Evolutionary conservation across 2,888 invertebrate species (phyloP).

Genomic region (Lithodes maja): DNA sequence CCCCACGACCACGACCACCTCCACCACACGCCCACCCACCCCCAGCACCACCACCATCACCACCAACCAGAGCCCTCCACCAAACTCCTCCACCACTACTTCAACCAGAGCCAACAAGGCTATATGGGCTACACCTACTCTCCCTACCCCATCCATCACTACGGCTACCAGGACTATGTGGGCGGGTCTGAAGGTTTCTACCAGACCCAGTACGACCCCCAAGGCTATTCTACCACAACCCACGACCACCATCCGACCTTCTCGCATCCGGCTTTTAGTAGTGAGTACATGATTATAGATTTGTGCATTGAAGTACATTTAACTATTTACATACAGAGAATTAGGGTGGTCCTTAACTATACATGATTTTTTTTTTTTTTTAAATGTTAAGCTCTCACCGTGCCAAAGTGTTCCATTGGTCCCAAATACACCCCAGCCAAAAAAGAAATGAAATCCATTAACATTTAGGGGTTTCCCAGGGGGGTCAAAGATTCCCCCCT

Average conservation of each 20-base stretch:
- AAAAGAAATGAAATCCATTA: too few relatives aligned
- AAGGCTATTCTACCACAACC: constrained; percentile 23
- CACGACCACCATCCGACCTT: constrained; percentile 49
- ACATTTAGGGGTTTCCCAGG: too few relatives aligned
- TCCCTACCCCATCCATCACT: constrained; percentile 24
- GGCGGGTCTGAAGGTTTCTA: constrained; percentile 43
- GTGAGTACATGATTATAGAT: constrained; percentile 12
- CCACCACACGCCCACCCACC: constrained; percentile 36
- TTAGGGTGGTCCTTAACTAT: too few relatives aligned
- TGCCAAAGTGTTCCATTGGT: too few relatives aligned
- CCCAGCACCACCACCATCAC: constrained; percentile 24
- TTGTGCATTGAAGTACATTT: background rate
- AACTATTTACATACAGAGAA: too few relatives aligned
- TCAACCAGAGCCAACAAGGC: constrained; percentile 28
- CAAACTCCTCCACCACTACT: constrained; percentile 43
- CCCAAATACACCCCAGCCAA: too few relatives aligned
- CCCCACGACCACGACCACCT: constrained; percentile 68
- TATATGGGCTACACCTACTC: constrained; percentile 42
- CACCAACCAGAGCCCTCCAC: constrained; percentile 34
- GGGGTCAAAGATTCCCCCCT: too few relatives aligned
- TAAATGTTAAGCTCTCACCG: too few relatives aligned
- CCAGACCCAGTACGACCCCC: constrained; percentile 50
- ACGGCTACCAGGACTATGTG: constrained; percentile 45
- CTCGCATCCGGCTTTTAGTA: constrained; percentile 46
- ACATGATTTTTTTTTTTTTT: too few relatives aligned